A percentile compares a stretch with the other conserved stretches of the same genome.
phyloP scores from a whole-genome alignment of 2,797 vertebrate species.

The Nyctibius grandis region DNA sequence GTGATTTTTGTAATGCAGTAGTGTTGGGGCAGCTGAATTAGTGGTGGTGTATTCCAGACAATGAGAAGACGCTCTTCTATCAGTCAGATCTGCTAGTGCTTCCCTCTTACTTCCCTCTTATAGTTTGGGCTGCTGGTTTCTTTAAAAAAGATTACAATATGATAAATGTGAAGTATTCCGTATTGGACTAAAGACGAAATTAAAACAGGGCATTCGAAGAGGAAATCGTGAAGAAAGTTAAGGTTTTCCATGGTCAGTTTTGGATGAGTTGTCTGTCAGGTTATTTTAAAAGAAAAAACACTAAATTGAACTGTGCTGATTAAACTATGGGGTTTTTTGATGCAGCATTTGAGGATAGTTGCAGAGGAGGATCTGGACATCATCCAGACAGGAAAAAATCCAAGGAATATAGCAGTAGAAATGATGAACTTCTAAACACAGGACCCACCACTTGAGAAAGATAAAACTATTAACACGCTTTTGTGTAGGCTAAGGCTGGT shows the following conservation, averaged over 20 bases:
- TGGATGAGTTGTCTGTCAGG: neutral
- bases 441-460: neutral
- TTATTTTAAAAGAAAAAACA: neutral
- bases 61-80: neutral
- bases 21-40: neutral
- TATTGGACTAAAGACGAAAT: neutral
- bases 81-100: neutral
- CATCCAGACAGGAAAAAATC: neutral
- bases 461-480: neutral
- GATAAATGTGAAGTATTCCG: neutral
- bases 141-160: neutral
- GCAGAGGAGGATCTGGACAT: neutral
- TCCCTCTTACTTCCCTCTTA: neutral
- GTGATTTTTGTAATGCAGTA: neutral
- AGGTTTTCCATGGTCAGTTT: neutral
- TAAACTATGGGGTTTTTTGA: neutral
- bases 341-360: neutral
- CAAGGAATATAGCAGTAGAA: neutral
- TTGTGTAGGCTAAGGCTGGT: neutral
- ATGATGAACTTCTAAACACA: neutral
- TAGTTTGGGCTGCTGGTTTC: neutral
- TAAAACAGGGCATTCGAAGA: neutral
- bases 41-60: neutral
- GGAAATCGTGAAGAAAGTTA: neutral
- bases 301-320: neutral